Evolutionary conservation across 1,140 invertebrate genomes (phyloP), one percentile per base, ranked within the genome.

Genomic region (Amyelois transitella): DNA sequence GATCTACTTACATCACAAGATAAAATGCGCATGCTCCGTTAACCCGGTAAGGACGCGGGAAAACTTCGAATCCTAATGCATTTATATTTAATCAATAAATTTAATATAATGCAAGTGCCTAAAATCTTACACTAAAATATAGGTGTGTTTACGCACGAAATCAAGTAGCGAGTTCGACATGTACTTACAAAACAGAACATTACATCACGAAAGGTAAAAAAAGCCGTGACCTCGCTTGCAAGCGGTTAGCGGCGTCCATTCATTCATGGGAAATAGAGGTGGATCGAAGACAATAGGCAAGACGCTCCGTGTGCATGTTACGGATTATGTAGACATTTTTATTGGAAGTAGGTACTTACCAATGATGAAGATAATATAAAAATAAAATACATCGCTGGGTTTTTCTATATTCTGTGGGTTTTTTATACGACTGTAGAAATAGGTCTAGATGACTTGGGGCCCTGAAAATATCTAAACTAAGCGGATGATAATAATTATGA

Each of bases 141-240:
- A 52, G 20, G 28, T 52, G 51, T 20, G 51, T 54, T 62, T 38
- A 38, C 32, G 32, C 8, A 4, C n/a, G 17, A 38, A 14, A 38
- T 32, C 12, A 32, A 6, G 25, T 14, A 14, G 32, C 32, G 32
- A n/a, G n/a, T 28, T 58, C 58, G 63, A 68, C 60, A 50, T 48
- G 18, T 48, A 1, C 12, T n/a, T 38, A 38, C 19, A 66, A 67
- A 66, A 65, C 51, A 21, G 61, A 55, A 53, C 48, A 75, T 83
- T 81, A 81, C 78, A 75, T 85, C 79, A 81, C 64, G 61, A 56
- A 69, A 72, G 72, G 73, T 75, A 76, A 77, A 83, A 84, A 70
- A 64, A 82, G 67, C 60, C 72, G 64, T 83, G 81, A 83, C 81
- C 81, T 83, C 81, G 69, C 12, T 55, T 32, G 48, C 24, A 38